These are phyloP conservation scores for Pygathrix nemaeus DNA, from an alignment of 2,113 vertebrate genomes.

Conservation along the genomic window DNA sequence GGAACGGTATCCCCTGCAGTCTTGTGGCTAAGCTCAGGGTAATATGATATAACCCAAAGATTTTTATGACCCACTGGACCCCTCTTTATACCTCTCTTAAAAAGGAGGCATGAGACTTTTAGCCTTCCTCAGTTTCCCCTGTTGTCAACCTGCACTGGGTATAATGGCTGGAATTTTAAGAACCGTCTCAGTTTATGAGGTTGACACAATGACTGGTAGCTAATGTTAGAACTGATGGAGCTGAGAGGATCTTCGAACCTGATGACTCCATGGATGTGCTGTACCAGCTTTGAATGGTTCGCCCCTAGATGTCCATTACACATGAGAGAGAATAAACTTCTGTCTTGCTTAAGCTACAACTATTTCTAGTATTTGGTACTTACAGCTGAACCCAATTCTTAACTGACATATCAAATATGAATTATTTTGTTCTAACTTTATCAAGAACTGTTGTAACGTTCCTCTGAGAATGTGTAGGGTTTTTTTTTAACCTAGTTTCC, in stretches of 20 bases:
- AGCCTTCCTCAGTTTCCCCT: background rate
- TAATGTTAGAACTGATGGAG: background rate
- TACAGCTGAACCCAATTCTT: background rate
- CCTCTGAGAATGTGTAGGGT: background rate
- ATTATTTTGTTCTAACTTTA: background rate
- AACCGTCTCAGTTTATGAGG: background rate
- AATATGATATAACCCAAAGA: background rate
- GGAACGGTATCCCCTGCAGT: background rate
- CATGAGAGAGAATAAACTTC: background rate
- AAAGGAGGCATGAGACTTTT: background rate
- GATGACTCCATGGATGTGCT: background rate
- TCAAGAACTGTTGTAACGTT: background rate
- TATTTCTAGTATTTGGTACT: constrained; percentile 9
- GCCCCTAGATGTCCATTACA: background rate
- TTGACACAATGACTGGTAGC: background rate
- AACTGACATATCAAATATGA: background rate
- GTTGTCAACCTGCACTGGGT: background rate
- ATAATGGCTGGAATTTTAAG: background rate
- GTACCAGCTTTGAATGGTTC: background rate
- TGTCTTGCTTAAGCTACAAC: background rate
- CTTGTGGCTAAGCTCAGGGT: background rate
- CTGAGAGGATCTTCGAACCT: background rate
- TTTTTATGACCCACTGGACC: background rate
- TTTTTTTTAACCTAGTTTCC: background rate
- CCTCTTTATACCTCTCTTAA: background rate